Percentiles rank a stretch among this genome's conserved stretches.
phyloP scores from a whole-genome alignment of 1,140 invertebrate species.

The Cepaea nemoralis region DNA sequence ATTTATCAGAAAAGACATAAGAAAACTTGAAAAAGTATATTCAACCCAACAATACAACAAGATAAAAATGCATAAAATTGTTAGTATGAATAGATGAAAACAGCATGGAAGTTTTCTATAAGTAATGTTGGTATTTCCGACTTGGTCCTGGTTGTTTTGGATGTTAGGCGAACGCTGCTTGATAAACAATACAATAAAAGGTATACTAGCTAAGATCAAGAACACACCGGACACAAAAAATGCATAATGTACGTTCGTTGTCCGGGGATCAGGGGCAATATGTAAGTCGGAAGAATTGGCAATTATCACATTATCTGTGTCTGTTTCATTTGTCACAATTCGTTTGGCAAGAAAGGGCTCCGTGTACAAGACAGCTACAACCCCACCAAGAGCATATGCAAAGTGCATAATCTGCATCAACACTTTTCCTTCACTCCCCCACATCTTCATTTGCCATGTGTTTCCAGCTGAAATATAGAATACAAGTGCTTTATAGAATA shows the following conservation, averaged over 20 bases:
- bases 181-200: no score
- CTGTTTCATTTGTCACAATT: neutral
- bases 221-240: constrained; percentile 34
- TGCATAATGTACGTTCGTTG: constrained; percentile 36
- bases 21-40: constrained; percentile 46
- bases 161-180: no score
- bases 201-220: constrained; percentile 13
- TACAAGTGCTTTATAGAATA: no score
- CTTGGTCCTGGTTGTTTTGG: neutral
- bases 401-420: constrained; percentile 53
- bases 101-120: constrained; percentile 30
- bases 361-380: constrained; percentile 47
- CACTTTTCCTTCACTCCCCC: constrained; percentile 68
- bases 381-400: constrained; percentile 51
- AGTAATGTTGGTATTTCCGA: neutral
- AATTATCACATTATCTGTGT: neutral
- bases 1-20: constrained; percentile 49
- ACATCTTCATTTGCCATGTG: constrained; percentile 71
- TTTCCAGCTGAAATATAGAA: constrained; percentile 68
- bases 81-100: constrained; percentile 38
- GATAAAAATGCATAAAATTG: no score
- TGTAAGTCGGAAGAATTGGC: neutral
- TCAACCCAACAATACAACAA: constrained; percentile 51
- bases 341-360: constrained; percentile 50
- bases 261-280: neutral